Percentiles rank a stretch among this genome's conserved stretches.
Conservation (phyloP, 2,888 invertebrate genomes). For the Pollenia amentaria region DNA sequence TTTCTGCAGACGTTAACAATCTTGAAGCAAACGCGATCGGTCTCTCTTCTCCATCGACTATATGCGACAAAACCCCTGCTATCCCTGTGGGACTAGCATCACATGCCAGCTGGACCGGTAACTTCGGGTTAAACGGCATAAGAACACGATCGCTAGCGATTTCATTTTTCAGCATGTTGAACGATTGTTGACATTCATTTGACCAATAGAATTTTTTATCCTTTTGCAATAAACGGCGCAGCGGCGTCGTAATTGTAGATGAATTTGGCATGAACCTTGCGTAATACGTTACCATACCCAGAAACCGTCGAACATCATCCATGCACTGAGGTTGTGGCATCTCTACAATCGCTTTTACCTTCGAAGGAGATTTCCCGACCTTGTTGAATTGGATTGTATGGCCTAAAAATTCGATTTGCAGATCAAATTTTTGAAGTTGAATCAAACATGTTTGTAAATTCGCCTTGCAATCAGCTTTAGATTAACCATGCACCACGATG, state of each 20-base stretch:
- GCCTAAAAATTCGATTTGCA: slow-evolving; percentile 62
- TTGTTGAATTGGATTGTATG: slow-evolving; percentile 47
- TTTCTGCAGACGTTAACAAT: slow-evolving; percentile 57
- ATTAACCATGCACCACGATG: background rate
- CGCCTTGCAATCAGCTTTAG: no score
- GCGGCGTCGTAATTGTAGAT: slow-evolving; percentile 61
- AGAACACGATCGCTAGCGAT: slow-evolving; percentile 39
- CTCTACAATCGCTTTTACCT: slow-evolving; percentile 25
- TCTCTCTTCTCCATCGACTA: slow-evolving; percentile 39
- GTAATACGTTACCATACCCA: no score
- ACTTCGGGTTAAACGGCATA: slow-evolving; percentile 61
- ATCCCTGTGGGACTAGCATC: no score
- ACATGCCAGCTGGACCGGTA: slow-evolving; percentile 45
- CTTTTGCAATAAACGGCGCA: slow-evolving; percentile 44
- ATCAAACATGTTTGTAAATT: slow-evolving; percentile 18
- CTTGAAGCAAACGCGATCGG: slow-evolving; percentile 59
- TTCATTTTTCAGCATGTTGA: slow-evolving; percentile 51
- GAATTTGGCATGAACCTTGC: slow-evolving; percentile 64
- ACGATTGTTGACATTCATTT: slow-evolving; percentile 55
- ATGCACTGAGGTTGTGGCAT: slow-evolving; percentile 48
- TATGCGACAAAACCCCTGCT: no score
- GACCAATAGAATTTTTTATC: slow-evolving; percentile 53
- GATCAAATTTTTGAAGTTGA: slow-evolving; percentile 50
- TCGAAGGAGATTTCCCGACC: no score
- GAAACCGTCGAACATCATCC: no score